These are phyloP conservation scores for Brachionus koreanus DNA, from an alignment of 1,140 invertebrate genomes.

Conservation along the genomic window DNA sequence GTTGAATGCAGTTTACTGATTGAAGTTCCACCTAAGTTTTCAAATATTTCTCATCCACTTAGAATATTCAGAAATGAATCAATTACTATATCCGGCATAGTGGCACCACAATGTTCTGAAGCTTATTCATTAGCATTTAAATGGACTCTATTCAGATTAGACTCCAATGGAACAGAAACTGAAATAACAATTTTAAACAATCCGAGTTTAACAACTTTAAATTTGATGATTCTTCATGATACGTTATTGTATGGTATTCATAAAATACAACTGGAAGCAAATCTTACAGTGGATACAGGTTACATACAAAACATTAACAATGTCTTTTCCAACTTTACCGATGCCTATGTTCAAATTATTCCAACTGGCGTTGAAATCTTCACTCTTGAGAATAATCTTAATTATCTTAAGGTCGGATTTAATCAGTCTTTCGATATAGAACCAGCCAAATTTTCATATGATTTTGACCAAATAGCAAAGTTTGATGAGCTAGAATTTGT, in stretches of 20 bases:
- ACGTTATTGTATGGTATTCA: background rate
- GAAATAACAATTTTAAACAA: background rate
- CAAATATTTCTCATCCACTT: background rate
- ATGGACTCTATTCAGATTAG: background rate
- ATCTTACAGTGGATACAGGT: constrained; percentile 1
- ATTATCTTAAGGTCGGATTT: background rate
- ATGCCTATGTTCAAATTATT: background rate
- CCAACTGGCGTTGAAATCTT: background rate
- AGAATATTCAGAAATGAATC: background rate
- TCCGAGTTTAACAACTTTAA: background rate
- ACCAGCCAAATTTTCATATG: background rate
- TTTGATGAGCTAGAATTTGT: background rate
- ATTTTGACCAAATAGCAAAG: constrained; percentile 3
- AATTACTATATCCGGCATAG: background rate
- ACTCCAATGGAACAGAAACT: background rate
- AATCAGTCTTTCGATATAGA: background rate
- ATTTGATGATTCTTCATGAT: background rate
- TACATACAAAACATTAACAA: constrained; percentile 1
- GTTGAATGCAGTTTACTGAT: background rate
- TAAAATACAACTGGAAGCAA: background rate
- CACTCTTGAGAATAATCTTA: background rate
- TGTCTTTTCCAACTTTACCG: background rate
- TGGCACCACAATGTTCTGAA: background rate
- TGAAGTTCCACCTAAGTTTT: background rate
- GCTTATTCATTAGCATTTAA: background rate